Base-by-base conservation (phyloP, 2,888 invertebrate genomes). In the Abrostola tripartita region DNA sequence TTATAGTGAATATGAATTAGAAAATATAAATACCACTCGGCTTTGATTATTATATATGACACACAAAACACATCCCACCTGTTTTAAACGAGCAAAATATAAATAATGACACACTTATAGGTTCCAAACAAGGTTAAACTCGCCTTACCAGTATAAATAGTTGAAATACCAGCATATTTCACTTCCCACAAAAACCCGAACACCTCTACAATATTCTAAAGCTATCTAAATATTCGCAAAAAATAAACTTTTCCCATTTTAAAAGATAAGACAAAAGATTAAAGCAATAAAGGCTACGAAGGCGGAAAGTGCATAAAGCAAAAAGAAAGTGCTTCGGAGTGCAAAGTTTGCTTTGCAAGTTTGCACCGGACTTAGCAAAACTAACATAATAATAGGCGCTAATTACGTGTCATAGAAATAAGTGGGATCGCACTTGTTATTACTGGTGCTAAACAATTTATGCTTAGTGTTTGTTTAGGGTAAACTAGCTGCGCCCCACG, bases 321-420 rank as follows among this genome's bases (percentile, higher is more conserved):
- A 83, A 83, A 85, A 87, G 81, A 85, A 83, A 82, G 79, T 76
- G 74, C 64, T 75, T 77, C 76, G 68, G 79, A 83, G 87, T 85
- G 87, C 83, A 82, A 88, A 88, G 86, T 88, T 88, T 76, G 69
- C 80, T 69, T 65, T 78, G 67, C 70, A 76, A 77, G 71, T 75
- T 78, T 62, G 68, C 65, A 61, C 76, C 52, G 72, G 83, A 83
- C 85, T 86, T 83, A 83, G 81, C 76, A 70, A 81, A 85, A 85
- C 84, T 84, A 85, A 85, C 83, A 81, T 74, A 76, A 81, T 81
- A 78, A 79, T 76, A 70, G 73, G 66, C 1, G 44, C 1, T 64
- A 74, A 85, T 85, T 87, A 85, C 81, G 78, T 85, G 65, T 74
- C 57, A 68, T 60, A 51, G 65, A 8, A 58, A 70, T 60, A 54